Base-by-base conservation (phyloP, 2,797 vertebrate genomes). In the Carduelis carduelis region DNA sequence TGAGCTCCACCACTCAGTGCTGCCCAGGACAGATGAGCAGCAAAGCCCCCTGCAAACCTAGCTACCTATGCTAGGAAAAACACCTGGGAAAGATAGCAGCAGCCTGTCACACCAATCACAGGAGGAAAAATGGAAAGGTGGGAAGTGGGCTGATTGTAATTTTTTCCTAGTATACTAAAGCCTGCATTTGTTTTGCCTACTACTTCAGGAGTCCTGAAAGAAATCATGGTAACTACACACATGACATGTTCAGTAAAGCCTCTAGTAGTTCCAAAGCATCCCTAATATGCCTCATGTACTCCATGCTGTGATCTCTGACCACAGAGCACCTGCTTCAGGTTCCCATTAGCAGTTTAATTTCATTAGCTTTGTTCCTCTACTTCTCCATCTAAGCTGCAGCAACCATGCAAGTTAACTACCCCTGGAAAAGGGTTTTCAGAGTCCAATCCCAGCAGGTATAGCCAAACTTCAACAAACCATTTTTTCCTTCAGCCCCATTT, bases 91-190 rank as follows among this genome's bases (percentile, higher is more conserved):
- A 61, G 12, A 59, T 23, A 53, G 26, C 26, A 57, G 34, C 16
- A 46, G 27, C 12, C 35, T 60, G 24, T 34, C 64, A 43, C 24
- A 49, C 11, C 52, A 53, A 14, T 34, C 24, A n/a, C 41, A 55
- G 72, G 9, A 46, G 3, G 13, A 55, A 2, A 55, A 61, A 47
- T 26, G 3, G 8, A 44, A 69, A 32, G 3, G 11, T 0, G 12
- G 4, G 11, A 6, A 22, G 30, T 9, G 5, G 14, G 21, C 17
- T 15, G 7, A n/a, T 2, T 2, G 4, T 12, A 3, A 6, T 35
- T 75, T 57, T 22, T 12, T 61, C 22, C 24, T 17, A 35, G 26
- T 53, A 14, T 30, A 49, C 15, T 8, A 49, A 47, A 74, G 30
- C 24, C 57, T 65, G 18, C 41, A 32, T 4, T 3, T 46, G 4